A percentile compares a stretch with the other conserved stretches of the same genome.
Evolutionary conservation across 2,797 vertebrate genomes (phyloP).

Genomic region (Halcyon smyrnensis): DNA sequence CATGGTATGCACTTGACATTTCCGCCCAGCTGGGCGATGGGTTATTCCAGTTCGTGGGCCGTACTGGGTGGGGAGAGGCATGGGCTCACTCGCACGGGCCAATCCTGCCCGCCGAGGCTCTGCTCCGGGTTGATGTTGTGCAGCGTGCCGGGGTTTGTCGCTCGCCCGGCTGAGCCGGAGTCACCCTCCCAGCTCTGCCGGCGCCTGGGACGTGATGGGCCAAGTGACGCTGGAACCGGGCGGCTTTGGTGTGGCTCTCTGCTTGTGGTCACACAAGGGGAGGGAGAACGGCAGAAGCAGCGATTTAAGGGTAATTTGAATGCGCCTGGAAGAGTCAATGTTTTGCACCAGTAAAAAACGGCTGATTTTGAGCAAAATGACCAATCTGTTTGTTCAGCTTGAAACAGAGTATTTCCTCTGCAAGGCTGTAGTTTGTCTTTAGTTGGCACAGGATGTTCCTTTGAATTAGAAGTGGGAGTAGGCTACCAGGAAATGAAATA

Average conservation of each 20-base stretch:
- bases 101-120: background rate
- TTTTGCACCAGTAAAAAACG: background rate
- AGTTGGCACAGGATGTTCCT: background rate
- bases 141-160: background rate
- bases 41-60: background rate
- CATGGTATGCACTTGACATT: background rate
- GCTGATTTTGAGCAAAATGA: background rate
- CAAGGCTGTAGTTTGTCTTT: background rate
- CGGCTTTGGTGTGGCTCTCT: background rate
- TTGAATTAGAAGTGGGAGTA: background rate
- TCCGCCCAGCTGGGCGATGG: background rate
- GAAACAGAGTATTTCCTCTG: background rate
- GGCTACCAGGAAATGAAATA: background rate
- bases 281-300: background rate
- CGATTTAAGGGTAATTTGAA: background rate
- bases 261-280: background rate
- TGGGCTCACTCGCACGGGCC: background rate
- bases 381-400: background rate
- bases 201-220: accelerated
- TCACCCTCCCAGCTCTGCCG: background rate
- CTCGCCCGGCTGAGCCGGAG: background rate
- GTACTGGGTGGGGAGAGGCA: background rate
- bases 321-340: background rate
- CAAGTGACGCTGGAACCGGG: background rate
- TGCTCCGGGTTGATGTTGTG: background rate